Conservation (phyloP, 1,140 invertebrate species). For the Batillaria attramentaria region DNA sequence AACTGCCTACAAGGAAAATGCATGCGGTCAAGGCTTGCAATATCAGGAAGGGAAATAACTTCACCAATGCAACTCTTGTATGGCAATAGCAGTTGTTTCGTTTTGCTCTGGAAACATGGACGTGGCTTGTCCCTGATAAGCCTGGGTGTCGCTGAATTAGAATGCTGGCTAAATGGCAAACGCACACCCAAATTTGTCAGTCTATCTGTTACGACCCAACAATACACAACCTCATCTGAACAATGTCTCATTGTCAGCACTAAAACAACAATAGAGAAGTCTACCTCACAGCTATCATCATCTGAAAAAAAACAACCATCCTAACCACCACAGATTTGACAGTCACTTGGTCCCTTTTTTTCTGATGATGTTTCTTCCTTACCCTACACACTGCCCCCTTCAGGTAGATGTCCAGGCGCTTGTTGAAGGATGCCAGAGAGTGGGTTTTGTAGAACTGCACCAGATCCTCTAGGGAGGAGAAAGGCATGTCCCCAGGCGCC, state of each 20-base stretch:
- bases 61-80: background rate
- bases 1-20: background rate
- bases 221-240: background rate
- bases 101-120: background rate
- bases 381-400: background rate
- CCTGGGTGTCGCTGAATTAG: too few relatives aligned
- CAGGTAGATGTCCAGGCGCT: slow-evolving; percentile 8
- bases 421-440: slow-evolving; percentile 1
- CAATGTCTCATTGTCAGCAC: background rate
- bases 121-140: background rate
- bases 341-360: too few relatives aligned
- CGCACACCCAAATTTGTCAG: too few relatives aligned
- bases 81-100: background rate
- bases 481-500: background rate
- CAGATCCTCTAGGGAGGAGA: background rate
- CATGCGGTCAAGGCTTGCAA: background rate
- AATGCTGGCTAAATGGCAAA: too few relatives aligned
- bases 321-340: background rate
- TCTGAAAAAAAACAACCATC: background rate
- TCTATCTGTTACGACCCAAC: background rate
- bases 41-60: background rate
- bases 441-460: slow-evolving; percentile 20
- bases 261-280: background rate
- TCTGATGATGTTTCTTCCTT: background rate
- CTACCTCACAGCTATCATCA: background rate